A percentile compares a stretch with the other conserved stretches of the same genome.
Evolutionary conservation across 2,888 invertebrate species (phyloP).

Genomic region (Leistus spinibarbis): DNA sequence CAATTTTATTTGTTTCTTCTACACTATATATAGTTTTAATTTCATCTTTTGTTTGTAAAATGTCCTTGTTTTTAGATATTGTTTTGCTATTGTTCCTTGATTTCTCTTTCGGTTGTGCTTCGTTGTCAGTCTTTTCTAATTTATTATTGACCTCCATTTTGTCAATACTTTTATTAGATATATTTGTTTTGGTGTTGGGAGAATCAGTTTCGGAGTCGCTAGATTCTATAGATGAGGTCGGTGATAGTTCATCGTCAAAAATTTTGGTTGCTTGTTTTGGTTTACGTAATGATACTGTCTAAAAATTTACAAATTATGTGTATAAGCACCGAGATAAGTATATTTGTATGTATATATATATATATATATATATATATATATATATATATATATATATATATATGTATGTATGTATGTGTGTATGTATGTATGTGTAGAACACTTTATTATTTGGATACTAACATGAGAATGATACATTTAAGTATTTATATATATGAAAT

Average conservation of each 20-base stretch:
- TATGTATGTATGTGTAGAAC: too few relatives aligned
- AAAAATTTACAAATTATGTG: not conserved
- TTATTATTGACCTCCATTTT: not conserved
- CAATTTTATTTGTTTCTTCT: not conserved
- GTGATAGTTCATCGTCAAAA: constrained; percentile 39
- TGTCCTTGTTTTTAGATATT: not conserved
- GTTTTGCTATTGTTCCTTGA: not conserved
- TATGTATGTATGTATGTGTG: too few relatives aligned
- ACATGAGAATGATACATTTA: too few relatives aligned
- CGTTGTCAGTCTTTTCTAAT: not conserved
- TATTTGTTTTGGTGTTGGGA: not conserved
- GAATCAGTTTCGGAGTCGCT: constrained; percentile 33
- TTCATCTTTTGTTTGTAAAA: not conserved
- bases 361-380: too few relatives aligned
- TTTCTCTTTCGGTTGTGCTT: not conserved
- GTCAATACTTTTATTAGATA: not conserved
- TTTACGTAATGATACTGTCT: not conserved
- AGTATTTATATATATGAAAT: too few relatives aligned
- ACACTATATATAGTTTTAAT: not conserved
- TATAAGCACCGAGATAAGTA: too few relatives aligned
- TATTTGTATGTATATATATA: too few relatives aligned
- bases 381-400: too few relatives aligned
- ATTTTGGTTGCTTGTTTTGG: not conserved
- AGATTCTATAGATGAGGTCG: constrained; percentile 33
- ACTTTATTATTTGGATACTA: too few relatives aligned